Evolutionary conservation across 2,888 invertebrate genomes (phyloP), one percentile per base, ranked within the genome.

Genomic region (Drosophila neotestacea): DNA sequence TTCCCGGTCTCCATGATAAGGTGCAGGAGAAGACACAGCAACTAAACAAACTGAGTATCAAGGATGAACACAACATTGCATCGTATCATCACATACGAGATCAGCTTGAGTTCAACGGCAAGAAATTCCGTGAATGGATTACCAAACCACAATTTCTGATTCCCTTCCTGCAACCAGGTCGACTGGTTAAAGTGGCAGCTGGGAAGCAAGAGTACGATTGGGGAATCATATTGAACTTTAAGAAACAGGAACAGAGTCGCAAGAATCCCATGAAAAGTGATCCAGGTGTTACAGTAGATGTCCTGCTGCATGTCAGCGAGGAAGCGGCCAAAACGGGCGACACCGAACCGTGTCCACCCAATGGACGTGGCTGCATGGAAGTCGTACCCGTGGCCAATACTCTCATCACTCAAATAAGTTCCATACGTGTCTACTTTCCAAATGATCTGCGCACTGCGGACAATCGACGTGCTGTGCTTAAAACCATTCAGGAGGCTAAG

Each of bases 141-240:
- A 97, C 97, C 0, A 95, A 95, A 88, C 97, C 99, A 0, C 95
- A 97, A 90, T 96, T 98, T 92, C 93, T 99, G 32, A 94, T 98
- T 73, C 99, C 98, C 0, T 99, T 98, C 93, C 93, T 99, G 65
- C 98, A 98, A 91, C 97, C 98, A 0, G 99, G 99, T 0, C 94
- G 99, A 86, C 94, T 99, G 85, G 94, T 99, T 11, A 97, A 98
- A 93, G 97, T 98, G 91, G 96, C 97, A 93, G 96, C 96, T 79
- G 96, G 96, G 47, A 95, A 95, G 38, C 94, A 96, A 77, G 96
- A 97, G 89, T 99, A 98, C 92, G 99, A 98, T 85, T 99, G 99
- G 99, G 98, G 98, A 10, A 96, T 98, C 51, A 95, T 99, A 58
- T 95, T 99, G 1, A 98, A 98, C 93, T 98, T 97, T 90, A 96